These are phyloP conservation scores for Pediacus dermestoides DNA, from an alignment of 2,888 invertebrate genomes.

Conservation along the genomic window DNA sequence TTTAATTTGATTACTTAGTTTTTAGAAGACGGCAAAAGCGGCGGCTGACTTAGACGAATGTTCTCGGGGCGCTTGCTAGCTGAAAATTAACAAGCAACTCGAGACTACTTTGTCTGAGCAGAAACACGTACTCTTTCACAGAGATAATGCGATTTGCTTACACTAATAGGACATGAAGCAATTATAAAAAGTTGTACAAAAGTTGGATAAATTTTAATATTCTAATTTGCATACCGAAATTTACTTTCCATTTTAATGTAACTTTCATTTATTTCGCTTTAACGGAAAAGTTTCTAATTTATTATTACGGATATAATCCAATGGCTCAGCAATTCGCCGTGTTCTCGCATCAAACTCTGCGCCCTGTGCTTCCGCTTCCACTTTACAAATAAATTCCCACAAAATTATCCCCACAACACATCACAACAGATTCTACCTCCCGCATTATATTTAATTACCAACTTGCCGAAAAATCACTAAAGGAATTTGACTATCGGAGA, in stretches of 20 bases:
- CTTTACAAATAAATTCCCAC: too few relatives aligned
- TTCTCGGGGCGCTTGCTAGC: conserved; percentile 21
- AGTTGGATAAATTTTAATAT: conserved; percentile 19
- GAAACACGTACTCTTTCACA: conserved; percentile 27
- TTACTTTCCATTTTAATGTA: conserved; percentile 8
- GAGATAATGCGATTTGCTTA: conserved; percentile 29
- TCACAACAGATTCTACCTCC: too few relatives aligned
- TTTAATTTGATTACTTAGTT: conserved; percentile 23
- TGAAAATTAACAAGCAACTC: conserved; percentile 31
- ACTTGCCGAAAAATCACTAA: too few relatives aligned
- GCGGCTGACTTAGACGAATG: conserved; percentile 29
- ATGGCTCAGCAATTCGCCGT: too few relatives aligned
- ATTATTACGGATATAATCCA: too few relatives aligned
- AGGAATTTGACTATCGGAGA: too few relatives aligned
- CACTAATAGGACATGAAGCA: conserved; percentile 25
- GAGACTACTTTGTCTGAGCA: conserved; percentile 29
- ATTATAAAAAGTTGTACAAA: conserved; percentile 19
- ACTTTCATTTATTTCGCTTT: conserved; percentile 10
- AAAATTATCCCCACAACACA: too few relatives aligned
- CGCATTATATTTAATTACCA: too few relatives aligned
- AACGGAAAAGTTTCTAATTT: too few relatives aligned
- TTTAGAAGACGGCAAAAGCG: conserved; percentile 17
- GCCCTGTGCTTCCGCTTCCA: too few relatives aligned
- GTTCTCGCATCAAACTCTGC: too few relatives aligned
- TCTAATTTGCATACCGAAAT: conserved; percentile 18